Percentiles rank a stretch among this genome's conserved stretches.
These are phyloP conservation scores for Cladorhizidae sp. DNA, from an alignment of 37 sponge, comb jelly and placozoan genomes.

Conservation along the genomic window DNA sequence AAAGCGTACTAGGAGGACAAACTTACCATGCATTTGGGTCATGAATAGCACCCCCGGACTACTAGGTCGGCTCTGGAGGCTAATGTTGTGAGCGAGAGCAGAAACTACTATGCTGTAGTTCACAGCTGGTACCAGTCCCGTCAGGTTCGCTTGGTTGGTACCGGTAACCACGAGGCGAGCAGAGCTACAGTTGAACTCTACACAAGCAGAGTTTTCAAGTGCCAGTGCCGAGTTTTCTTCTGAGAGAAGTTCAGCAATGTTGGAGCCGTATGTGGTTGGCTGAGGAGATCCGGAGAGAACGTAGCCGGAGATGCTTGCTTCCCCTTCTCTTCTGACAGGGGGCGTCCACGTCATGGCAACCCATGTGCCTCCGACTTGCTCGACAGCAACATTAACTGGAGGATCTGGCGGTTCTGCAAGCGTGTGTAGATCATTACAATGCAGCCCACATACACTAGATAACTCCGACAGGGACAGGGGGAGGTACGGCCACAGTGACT, in stretches of 20 bases:
- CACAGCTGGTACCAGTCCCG: constrained; percentile 17
- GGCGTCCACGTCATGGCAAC: constrained; percentile 8
- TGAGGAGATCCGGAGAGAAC: background rate
- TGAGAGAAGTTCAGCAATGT: background rate
- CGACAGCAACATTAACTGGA: background rate
- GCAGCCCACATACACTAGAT: no score
- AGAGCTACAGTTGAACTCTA: constrained; percentile 3
- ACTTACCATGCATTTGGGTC: background rate
- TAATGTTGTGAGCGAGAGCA: constrained; percentile 6
- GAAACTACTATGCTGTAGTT: background rate
- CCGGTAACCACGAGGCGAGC: background rate
- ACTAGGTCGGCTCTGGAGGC: constrained; percentile 2
- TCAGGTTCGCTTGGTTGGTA: background rate
- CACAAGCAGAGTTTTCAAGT: constrained; percentile 17
- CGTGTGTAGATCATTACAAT: no score
- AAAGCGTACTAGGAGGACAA: no score
- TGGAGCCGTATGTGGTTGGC: background rate
- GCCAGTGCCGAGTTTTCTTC: background rate
- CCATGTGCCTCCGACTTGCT: constrained; percentile 23
- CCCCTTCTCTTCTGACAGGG: background rate
- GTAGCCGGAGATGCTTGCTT: background rate
- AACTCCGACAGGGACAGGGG: no score
- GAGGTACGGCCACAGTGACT: no score
- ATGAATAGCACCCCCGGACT: constrained; percentile 10
- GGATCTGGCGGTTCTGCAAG: constrained; percentile 15